These are phyloP conservation scores for Temnothorax longispinosus DNA, from an alignment of 1,140 invertebrate species.

Conservation along the genomic window DNA sequence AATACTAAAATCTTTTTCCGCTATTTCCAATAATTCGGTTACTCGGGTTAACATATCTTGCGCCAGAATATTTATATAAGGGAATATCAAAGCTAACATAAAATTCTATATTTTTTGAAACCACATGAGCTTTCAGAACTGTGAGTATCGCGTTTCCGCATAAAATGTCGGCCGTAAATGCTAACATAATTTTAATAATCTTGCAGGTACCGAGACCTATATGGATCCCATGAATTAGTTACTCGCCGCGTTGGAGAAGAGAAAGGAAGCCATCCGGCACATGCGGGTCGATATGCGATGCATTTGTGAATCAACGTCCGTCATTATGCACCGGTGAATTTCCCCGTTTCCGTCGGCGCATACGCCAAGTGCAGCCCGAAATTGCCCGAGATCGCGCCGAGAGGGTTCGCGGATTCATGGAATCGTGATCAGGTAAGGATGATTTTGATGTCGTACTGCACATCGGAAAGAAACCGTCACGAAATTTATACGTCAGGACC, in stretches of 20 bases:
- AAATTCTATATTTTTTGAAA: constrained; percentile 1
- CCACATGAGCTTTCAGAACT: background rate
- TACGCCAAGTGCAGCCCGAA: constrained; percentile 1
- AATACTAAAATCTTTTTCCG: background rate
- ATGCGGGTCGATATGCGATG: constrained; percentile 38
- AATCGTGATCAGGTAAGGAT: constrained; percentile 44
- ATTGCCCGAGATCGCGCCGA: constrained; percentile 37
- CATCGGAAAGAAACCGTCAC: background rate
- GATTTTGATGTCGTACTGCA: constrained; percentile 19
- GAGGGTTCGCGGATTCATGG: constrained; percentile 10
- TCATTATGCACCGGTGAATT: constrained; percentile 62
- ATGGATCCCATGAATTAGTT: constrained; percentile 36
- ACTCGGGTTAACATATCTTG: background rate
- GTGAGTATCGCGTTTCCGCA: background rate
- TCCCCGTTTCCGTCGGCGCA: constrained; percentile 1
- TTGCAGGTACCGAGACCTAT: constrained; percentile 24
- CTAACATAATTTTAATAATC: constrained; percentile 40
- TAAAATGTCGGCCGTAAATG: background rate
- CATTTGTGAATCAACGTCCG: constrained; percentile 54
- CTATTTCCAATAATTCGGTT: background rate
- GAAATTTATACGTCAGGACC: constrained; percentile 50
- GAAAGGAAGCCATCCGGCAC: constrained; percentile 8
- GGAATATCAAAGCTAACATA: background rate
- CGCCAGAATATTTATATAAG: background rate
- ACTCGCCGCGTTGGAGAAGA: constrained; percentile 2